Evolutionary conservation across 2,113 vertebrate genomes (phyloP), one percentile per base, ranked within the genome.

Genomic region (Pristiophorus japonicus): DNA sequence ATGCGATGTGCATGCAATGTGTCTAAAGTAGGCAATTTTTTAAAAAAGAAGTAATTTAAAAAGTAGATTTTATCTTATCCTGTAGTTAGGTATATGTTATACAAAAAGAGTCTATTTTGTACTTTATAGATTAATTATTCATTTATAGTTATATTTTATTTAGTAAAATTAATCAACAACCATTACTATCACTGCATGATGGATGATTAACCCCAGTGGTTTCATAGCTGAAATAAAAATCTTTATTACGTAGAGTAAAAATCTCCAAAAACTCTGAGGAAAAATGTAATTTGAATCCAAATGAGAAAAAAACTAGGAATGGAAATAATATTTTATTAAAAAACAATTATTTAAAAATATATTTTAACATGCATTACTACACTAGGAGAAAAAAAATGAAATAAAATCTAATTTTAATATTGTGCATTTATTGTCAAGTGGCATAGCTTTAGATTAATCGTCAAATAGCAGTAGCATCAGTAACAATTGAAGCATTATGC

Each of bases 191-290:
- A 94, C 66, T 94, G 65, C 93, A 73, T 70, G 93, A 67, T 73
- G 93, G 93, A 70, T 94, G 66, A 67, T 47, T 47, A 94, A 66
- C 63, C 63, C 27, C 14, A 47, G 66, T 27, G 63, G 66, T 67
- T 94, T 94, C 66, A 70, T 47, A 94, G 14, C 66, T 73, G 45
- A 94, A 70, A 94, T 94, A 73, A 94, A 94, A 94, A 63, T 92
- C 59, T 65, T 63, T 63, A n/a, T 92, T 92, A 27, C 47, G 45
- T 24, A 42, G n/a, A n/a, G 62, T 66, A 42, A 93, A 66, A 51
- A 73, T 27, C 93, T 73, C 12, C 42, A 73, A 47, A 94, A 94
- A 27, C 24, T 59, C 34, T 94, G 42, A 94, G 22, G 91, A 94
- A 70, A 27, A 94, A 94, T 34, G 42, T 51, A 73, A 94, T 94